Percentiles rank a stretch among this genome's conserved stretches.
These are phyloP conservation scores for Discoglossus pictus DNA, from an alignment of 2,797 vertebrate species.

Conservation along the genomic window DNA sequence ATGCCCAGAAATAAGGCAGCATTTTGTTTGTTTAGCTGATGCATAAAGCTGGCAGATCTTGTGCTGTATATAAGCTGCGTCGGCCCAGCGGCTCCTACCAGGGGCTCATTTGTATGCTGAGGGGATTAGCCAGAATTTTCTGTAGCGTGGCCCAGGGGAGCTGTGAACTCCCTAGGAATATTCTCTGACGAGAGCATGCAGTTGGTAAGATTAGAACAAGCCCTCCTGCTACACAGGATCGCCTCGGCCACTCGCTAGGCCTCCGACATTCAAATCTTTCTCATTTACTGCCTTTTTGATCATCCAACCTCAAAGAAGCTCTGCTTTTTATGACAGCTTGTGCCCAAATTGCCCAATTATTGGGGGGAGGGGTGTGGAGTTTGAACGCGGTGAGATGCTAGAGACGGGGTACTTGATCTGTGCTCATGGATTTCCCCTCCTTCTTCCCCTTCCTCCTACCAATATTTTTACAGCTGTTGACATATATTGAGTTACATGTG, in stretches of 20 bases:
- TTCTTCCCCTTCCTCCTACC: slow-evolving; percentile 65
- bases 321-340: slow-evolving; percentile 70
- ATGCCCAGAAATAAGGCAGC: slow-evolving; percentile 20
- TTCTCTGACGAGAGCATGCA: slow-evolving; percentile 76
- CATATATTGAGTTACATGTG: slow-evolving; percentile 88
- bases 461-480: slow-evolving; percentile 89
- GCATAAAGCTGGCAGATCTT: slow-evolving; percentile 65
- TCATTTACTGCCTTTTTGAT: slow-evolving; percentile 81
- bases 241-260: slow-evolving; percentile 76
- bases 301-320: slow-evolving; percentile 75
- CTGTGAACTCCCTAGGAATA: slow-evolving; percentile 79
- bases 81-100: slow-evolving; percentile 73
- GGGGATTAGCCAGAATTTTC: slow-evolving; percentile 93
- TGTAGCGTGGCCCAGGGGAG: slow-evolving; percentile 83
- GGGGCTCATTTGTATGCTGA: slow-evolving; percentile 89
- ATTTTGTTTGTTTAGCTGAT: slow-evolving; percentile 68
- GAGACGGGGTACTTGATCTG: slow-evolving; percentile 77
- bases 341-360: slow-evolving; percentile 78
- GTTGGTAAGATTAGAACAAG: slow-evolving; percentile 83
- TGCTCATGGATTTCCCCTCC: slow-evolving; percentile 58
- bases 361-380: slow-evolving; percentile 69
- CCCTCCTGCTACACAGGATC: slow-evolving; percentile 70
- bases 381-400: slow-evolving; percentile 73
- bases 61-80: slow-evolving; percentile 62
- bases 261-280: slow-evolving; percentile 74